phyloP scores from a whole-genome alignment of 2,797 vertebrate genomes.

The Oreortyx pictus region DNA sequence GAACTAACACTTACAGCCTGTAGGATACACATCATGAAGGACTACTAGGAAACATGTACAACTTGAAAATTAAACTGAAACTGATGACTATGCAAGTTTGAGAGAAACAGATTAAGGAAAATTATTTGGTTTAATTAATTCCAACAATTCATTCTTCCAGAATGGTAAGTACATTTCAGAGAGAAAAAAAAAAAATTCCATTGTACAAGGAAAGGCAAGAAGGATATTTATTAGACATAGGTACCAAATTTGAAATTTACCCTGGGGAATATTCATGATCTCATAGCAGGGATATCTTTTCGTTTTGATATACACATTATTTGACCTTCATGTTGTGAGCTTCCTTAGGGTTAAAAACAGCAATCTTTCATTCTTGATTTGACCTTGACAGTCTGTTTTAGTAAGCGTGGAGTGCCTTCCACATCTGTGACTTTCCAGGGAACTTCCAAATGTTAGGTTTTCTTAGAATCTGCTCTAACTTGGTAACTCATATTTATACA shows the following conservation, averaged over 20 bases:
- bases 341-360: conserved; percentile 7
- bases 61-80: not conserved
- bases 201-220: not conserved
- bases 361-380: not conserved
- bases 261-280: not conserved
- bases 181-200: not conserved
- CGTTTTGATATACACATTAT: not conserved
- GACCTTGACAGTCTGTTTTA: conserved; percentile 73
- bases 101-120: not conserved
- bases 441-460: not conserved
- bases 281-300: not conserved
- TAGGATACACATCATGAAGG: not conserved
- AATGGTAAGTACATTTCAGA: not conserved
- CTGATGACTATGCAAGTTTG: conserved; percentile 24
- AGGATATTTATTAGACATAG: not conserved
- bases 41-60: not conserved
- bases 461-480: not conserved
- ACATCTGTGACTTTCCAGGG: not conserved
- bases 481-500: conserved; percentile 17
- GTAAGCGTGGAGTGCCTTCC: not conserved
- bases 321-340: conserved; percentile 57
- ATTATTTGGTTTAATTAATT: conserved; percentile 27
- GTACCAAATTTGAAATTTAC: not conserved
- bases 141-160: not conserved
- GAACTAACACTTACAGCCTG: not conserved